These are phyloP conservation scores for Anoplopoma fimbria DNA, from an alignment of 2,113 vertebrate genomes.

Conservation along the genomic window DNA sequence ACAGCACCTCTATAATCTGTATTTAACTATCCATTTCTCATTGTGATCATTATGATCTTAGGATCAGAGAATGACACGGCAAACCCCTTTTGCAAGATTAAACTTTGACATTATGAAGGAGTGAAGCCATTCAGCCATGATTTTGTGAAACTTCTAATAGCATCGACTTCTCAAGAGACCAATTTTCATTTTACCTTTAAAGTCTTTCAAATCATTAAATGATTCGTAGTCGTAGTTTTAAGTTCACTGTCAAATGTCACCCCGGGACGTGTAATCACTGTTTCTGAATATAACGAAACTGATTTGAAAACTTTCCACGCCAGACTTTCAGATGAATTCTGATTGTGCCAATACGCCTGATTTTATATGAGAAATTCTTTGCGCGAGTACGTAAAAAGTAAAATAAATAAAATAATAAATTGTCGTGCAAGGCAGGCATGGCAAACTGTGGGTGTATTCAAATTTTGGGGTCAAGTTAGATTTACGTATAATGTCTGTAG, in stretches of 20 bases:
- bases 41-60: constrained; percentile 40
- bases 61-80: constrained; percentile 54
- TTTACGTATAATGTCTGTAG: constrained; percentile 1
- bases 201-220: constrained; percentile 40
- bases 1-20: constrained; percentile 48
- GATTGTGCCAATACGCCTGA: neutral
- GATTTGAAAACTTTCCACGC: constrained; percentile 12
- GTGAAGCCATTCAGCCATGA: constrained; percentile 38
- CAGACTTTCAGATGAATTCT: constrained; percentile 3
- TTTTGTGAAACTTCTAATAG: constrained; percentile 49
- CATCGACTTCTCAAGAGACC: constrained; percentile 31
- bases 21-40: constrained; percentile 68
- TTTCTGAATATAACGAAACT: constrained; percentile 28
- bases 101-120: constrained; percentile 47
- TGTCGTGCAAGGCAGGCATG: neutral
- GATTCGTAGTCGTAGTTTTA: constrained; percentile 46
- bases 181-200: constrained; percentile 43
- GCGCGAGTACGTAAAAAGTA: neutral
- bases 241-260: constrained; percentile 8
- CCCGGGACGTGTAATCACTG: constrained; percentile 16
- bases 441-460: constrained; percentile 35
- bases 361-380: neutral
- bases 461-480: constrained; percentile 19
- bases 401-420: constrained; percentile 8
- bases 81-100: constrained; percentile 21